Evolutionary conservation across 1,140 invertebrate species (phyloP).

Genomic region (Brachionus plicatilis): DNA sequence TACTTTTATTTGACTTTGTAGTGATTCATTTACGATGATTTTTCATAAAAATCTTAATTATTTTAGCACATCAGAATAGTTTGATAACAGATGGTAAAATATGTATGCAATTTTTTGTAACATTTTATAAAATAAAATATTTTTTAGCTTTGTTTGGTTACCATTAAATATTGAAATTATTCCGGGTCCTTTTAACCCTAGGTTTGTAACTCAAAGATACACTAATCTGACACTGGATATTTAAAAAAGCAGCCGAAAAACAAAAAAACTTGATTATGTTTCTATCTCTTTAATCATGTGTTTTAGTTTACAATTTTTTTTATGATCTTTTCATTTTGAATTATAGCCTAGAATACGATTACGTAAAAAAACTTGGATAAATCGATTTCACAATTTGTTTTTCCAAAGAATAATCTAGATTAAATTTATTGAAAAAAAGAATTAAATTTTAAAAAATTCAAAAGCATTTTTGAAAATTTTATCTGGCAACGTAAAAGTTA

Average conservation of each 20-base stretch:
- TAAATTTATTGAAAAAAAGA: not conserved
- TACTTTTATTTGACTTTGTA: no score
- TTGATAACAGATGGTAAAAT: no score
- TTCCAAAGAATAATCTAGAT: not conserved
- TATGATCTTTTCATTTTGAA: slow-evolving; percentile 16
- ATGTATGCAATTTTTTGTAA: no score
- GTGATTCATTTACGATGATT: no score
- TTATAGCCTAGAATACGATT: not conserved
- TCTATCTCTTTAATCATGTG: not conserved
- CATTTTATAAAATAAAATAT: no score
- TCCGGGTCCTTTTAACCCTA: not conserved
- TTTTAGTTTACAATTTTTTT: not conserved
- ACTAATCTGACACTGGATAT: not conserved
- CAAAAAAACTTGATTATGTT: not conserved
- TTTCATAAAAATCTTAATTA: no score
- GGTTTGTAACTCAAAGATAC: not conserved
- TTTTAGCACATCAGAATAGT: no score
- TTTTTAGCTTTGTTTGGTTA: not conserved
- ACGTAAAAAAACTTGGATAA: slow-evolving; percentile 4
- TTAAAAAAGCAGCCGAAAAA: not conserved
- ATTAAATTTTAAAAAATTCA: not conserved
- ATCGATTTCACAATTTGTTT: slow-evolving; percentile 10
- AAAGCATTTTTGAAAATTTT: not conserved
- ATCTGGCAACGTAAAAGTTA: not conserved
- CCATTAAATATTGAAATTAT: not conserved